A percentile compares a stretch with the other conserved stretches of the same genome.
Evolutionary conservation across 2,888 invertebrate genomes (phyloP).

Genomic region (Coronaproctus castanopsis): DNA sequence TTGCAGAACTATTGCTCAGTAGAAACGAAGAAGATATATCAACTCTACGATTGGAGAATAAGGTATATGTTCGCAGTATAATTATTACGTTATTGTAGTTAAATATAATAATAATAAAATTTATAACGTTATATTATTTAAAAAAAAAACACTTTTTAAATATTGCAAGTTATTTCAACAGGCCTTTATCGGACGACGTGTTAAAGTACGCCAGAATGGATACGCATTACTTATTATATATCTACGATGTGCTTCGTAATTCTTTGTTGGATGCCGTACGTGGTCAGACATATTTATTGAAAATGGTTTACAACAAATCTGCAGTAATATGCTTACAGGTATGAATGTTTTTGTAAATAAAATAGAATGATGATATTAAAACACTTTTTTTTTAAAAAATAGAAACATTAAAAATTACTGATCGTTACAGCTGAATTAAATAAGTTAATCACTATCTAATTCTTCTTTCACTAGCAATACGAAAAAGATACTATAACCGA

Average conservation of each 20-base stretch:
- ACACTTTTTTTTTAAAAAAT: too few species aligned
- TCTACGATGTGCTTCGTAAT: slow-evolving; percentile 58
- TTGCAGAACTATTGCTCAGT: slow-evolving; percentile 57
- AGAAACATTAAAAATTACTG: too few species aligned
- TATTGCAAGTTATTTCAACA: slow-evolving; percentile 19
- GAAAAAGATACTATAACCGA: slow-evolving; percentile 49
- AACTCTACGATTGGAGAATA: slow-evolving; percentile 87
- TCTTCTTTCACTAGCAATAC: slow-evolving; percentile 61
- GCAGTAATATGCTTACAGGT: slow-evolving; percentile 39
- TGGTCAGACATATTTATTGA: slow-evolving; percentile 40
- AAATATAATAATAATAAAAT: too few species aligned
- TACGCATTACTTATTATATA: slow-evolving; percentile 81
- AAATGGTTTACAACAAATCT: slow-evolving; percentile 50
- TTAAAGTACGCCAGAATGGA: slow-evolving; percentile 74
- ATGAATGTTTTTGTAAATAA: too few species aligned
- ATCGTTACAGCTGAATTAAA: too few species aligned
- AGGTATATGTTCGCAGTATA: too few species aligned
- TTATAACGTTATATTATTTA: too few species aligned
- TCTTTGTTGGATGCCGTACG: slow-evolving; percentile 48
- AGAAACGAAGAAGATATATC: slow-evolving; percentile 69
- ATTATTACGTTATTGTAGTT: too few species aligned
- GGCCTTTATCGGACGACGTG: slow-evolving; percentile 65
- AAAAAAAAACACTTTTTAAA: too few species aligned
- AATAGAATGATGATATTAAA: too few species aligned
- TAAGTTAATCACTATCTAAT: too few species aligned